Percentiles rank a stretch among this genome's conserved stretches.
Conservation (phyloP, 2,113 vertebrate species). For the Grammomys surdaster region DNA sequence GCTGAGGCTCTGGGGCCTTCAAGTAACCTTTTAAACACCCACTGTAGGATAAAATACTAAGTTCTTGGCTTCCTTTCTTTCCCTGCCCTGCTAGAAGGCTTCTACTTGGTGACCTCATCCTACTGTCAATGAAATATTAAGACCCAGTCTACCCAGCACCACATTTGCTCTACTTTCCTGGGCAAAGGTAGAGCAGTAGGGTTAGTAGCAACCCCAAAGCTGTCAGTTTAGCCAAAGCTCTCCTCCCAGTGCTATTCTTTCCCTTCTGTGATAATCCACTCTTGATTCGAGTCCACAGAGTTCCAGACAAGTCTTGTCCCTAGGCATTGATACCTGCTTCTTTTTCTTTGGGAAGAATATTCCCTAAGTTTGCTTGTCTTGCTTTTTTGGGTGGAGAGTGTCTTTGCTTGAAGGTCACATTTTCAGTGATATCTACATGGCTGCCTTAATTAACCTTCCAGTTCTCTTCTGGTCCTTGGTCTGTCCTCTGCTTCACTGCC, state of each 20-base stretch:
- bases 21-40: neutral
- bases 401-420: conserved; percentile 4
- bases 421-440: neutral
- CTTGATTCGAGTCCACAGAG: neutral
- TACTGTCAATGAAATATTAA: conserved; percentile 3
- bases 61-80: neutral
- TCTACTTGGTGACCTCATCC: neutral
- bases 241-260: neutral
- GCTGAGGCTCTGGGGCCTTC: neutral
- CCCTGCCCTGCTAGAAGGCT: neutral
- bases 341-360: neutral
- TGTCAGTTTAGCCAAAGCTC: neutral
- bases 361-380: neutral
- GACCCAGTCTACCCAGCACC: neutral
- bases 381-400: neutral
- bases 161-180: neutral
- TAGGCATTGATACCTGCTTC: neutral
- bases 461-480: neutral
- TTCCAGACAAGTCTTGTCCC: neutral
- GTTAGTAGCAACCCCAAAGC: neutral
- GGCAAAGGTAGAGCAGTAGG: neutral
- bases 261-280: neutral
- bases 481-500: neutral
- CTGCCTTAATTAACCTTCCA: neutral
- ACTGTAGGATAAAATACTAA: neutral